phyloP scores from a whole-genome alignment of 1,140 invertebrate genomes.

The Steinernema khuongi region DNA sequence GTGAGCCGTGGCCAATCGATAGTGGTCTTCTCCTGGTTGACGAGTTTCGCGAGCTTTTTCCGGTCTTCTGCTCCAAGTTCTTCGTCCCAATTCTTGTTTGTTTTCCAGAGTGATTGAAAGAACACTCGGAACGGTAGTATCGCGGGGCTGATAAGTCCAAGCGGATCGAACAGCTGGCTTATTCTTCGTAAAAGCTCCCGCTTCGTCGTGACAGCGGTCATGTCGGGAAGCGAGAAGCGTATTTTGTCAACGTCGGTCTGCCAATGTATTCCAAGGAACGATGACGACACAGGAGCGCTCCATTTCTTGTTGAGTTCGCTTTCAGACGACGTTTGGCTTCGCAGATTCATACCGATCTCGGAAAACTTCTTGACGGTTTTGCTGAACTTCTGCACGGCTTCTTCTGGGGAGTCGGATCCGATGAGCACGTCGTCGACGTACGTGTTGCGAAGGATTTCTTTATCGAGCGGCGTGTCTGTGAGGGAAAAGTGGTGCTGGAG shows the following conservation, averaged over 20 bases:
- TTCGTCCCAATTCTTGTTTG: background rate
- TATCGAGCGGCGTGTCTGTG: background rate
- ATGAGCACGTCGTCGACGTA: background rate
- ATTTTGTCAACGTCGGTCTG: background rate
- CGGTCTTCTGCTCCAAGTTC: background rate
- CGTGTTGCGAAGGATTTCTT: background rate
- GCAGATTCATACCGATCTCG: background rate
- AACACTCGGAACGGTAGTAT: background rate
- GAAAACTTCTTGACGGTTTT: background rate
- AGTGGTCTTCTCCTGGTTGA: background rate
- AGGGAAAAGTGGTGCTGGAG: slow-evolving; percentile 16
- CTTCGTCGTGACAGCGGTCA: background rate
- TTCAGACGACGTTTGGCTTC: background rate
- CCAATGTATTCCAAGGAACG: background rate
- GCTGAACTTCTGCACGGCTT: background rate
- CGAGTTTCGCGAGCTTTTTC: background rate
- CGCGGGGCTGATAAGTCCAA: background rate
- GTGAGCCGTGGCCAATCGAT: background rate
- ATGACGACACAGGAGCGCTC: background rate
- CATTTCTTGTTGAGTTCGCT: background rate
- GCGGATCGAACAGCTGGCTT: background rate
- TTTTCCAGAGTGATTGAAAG: background rate
- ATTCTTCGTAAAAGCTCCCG: background rate
- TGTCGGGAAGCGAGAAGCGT: background rate
- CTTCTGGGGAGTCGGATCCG: background rate